These are phyloP conservation scores for Pherbina coryleti DNA, from an alignment of 2,888 invertebrate species.

Conservation along the genomic window DNA sequence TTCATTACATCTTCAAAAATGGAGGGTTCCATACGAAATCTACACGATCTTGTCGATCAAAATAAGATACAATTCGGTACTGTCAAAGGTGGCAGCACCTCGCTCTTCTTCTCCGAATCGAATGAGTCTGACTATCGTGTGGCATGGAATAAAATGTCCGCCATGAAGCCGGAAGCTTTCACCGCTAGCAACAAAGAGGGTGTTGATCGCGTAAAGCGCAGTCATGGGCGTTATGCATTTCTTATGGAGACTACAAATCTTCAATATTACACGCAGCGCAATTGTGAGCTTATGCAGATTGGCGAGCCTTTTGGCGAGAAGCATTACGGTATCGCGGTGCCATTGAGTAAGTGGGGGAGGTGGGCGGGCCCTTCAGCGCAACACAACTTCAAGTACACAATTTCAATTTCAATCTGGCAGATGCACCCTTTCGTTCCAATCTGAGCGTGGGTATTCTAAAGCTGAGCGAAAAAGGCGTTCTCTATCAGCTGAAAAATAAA, in stretches of 20 bases:
- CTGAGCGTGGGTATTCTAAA: conserved; percentile 91
- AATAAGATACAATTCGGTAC: conserved; percentile 96
- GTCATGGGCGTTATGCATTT: conserved; percentile 87
- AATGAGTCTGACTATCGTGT: conserved; percentile 87
- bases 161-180: conserved; percentile 85
- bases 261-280: conserved; percentile 87
- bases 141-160: conserved; percentile 91
- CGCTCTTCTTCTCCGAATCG: conserved; percentile 88
- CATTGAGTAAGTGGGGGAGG: conserved; percentile 80
- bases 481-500: conserved; percentile 84
- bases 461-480: conserved; percentile 88
- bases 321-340: conserved; percentile 94
- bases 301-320: conserved; percentile 88
- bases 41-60: conserved; percentile 92
- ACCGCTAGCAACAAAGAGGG: conserved; percentile 85
- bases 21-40: conserved; percentile 89
- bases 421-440: conserved; percentile 80
- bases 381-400: too few species aligned
- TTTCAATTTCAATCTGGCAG: conserved; percentile 69
- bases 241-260: conserved; percentile 96
- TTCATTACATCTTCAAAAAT: conserved; percentile 91
- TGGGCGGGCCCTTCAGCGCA: too few species aligned
- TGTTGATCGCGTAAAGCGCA: conserved; percentile 81
- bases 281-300: conserved; percentile 84
- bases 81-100: conserved; percentile 87